These are phyloP conservation scores for Cheilosia soror DNA, from an alignment of 2,888 invertebrate genomes.

Conservation along the genomic window DNA sequence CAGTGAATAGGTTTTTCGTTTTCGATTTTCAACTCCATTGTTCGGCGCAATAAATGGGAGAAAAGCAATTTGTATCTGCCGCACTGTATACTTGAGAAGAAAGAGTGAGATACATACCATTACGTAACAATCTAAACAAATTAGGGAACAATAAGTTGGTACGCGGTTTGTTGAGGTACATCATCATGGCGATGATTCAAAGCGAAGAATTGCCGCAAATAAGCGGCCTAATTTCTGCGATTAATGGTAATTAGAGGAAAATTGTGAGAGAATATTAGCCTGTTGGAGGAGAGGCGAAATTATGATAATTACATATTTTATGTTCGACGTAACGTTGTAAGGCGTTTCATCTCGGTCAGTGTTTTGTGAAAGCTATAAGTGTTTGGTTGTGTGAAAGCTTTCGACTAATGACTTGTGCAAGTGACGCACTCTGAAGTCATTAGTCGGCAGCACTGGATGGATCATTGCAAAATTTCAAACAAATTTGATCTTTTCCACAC, in stretches of 20 bases:
- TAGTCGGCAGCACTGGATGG: too few species aligned
- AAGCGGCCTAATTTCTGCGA: constrained; percentile 37
- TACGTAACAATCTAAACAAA: neutral
- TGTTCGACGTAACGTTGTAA: neutral
- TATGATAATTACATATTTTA: constrained; percentile 7
- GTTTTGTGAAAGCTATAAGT: neutral
- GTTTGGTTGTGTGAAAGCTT: too few species aligned
- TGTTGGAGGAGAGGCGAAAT: neutral
- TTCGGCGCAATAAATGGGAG: neutral
- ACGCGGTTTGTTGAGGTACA: neutral
- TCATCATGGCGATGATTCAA: constrained; percentile 11
- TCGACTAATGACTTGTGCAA: too few species aligned
- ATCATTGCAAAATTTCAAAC: too few species aligned
- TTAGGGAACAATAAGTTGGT: neutral
- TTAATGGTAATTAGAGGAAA: constrained; percentile 41
- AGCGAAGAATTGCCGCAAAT: neutral
- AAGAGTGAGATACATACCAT: too few species aligned
- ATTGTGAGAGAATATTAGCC: constrained; percentile 27
- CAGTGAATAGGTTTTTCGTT: neutral
- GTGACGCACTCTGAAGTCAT: too few species aligned
- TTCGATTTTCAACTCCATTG: neutral
- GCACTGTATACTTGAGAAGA: neutral
- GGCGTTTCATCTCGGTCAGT: neutral
- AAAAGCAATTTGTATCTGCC: neutral
- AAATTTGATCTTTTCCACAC: too few species aligned